Percentiles rank a stretch among this genome's conserved stretches.
These are phyloP conservation scores for Macquaria ambigua DNA, from an alignment of 2,113 vertebrate species.

Conservation along the genomic window DNA sequence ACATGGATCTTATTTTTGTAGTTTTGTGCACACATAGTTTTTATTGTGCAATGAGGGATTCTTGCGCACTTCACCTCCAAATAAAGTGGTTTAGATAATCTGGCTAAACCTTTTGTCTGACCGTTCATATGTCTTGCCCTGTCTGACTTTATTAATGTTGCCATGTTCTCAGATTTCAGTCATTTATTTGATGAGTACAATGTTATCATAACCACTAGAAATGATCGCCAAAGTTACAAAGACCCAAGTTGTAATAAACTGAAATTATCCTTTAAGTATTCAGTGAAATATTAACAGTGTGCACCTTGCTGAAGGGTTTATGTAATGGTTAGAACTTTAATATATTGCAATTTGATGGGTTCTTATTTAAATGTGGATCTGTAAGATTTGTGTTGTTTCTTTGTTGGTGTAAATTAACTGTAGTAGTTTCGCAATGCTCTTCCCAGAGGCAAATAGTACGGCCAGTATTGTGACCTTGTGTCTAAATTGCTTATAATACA, in stretches of 20 bases:
- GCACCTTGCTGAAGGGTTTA: neutral
- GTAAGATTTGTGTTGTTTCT: neutral
- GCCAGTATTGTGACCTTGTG: neutral
- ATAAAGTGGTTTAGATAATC: constrained; percentile 18
- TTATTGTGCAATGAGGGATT: neutral
- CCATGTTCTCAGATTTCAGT: neutral
- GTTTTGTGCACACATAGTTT: neutral
- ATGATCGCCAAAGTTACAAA: neutral
- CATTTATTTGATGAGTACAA: neutral
- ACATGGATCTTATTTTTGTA: neutral
- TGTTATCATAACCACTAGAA: neutral
- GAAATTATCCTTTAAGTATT: neutral
- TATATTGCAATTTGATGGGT: neutral
- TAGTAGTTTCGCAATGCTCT: neutral
- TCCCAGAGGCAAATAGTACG: neutral
- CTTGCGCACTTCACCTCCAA: neutral
- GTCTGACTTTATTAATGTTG: constrained; percentile 7
- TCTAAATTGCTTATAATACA: neutral
- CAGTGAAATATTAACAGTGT: constrained; percentile 5
- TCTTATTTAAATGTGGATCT: neutral
- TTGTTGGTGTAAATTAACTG: neutral
- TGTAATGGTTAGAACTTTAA: neutral
- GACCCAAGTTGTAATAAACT: neutral
- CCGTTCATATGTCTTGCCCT: neutral
- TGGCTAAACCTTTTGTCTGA: neutral